Evolutionary conservation across 2,888 invertebrate species (phyloP), one percentile per base, ranked within the genome.

Genomic region (Rhorus exstirpatorius): DNA sequence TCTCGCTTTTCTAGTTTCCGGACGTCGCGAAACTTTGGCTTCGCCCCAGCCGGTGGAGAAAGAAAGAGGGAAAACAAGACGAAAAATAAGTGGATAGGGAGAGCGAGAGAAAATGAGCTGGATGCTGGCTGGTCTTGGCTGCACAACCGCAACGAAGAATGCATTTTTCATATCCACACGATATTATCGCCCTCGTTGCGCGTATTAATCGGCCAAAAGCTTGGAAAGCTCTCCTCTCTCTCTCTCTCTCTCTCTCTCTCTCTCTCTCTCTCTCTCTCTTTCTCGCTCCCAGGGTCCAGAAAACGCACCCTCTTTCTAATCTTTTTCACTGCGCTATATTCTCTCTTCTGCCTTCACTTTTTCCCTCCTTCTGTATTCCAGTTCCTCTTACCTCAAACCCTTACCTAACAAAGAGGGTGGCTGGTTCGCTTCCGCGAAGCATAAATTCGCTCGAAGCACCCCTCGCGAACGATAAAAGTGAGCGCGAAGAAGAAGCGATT

Each of bases 1-100:
- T 79, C 85, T 79, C 81, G 77, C 80, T 82, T 85, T 84, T 83
- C 86, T 68, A 74, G 79, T 75, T 80, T 80, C 80, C 75, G 70
- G 70, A 85, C 87, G 88, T 88, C 88, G 88, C 88, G 86, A 89
- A 89, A 89, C 87, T 89, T 89, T 89, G 85, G 89, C 88, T 85
- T 85, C 83, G 81, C 87, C 75, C 88, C 88, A 86, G 74, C 60
- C 38, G 38, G 17, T 31, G 21, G 51, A 19, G 14, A 75, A 71
- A 72, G 72, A 35, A 60, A 31, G 26, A 46, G 53, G 14, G 21
- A 35, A 24, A 61, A 53, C 41, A 46, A 21, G 55, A 63, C 21
- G 51, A 80, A 70, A 58, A 75, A 74, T 58, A 46, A 46, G 38
- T 7, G 24, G 17, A n/a, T 21, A 35, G 31, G 24, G 74, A 51